Conservation (phyloP, 2,888 invertebrate genomes). For the Bombyx huttoni region DNA sequence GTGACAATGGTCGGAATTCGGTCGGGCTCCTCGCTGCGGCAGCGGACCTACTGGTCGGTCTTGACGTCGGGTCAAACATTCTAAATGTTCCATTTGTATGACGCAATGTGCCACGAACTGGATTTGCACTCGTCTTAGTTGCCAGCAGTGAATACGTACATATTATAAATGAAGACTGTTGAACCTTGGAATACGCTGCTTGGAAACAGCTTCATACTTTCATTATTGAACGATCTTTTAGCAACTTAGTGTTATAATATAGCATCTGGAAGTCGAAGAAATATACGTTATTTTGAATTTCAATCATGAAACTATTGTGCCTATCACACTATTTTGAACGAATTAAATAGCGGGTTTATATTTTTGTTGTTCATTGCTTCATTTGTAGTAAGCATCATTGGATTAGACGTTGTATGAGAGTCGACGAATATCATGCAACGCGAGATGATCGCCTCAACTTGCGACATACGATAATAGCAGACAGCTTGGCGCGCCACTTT, state of each 20-base stretch:
- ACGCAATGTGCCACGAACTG: slow-evolving; percentile 55
- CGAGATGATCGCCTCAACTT: slow-evolving; percentile 25
- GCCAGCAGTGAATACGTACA: slow-evolving; percentile 31
- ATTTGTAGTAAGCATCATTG: slow-evolving; percentile 8
- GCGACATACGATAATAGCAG: slow-evolving; percentile 43
- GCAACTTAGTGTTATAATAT: too few species aligned
- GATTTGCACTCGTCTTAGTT: slow-evolving; percentile 57
- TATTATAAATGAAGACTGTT: slow-evolving; percentile 11
- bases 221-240: too few species aligned
- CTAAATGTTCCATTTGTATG: slow-evolving; percentile 58
- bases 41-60: slow-evolving; percentile 15
- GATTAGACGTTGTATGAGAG: slow-evolving; percentile 10
- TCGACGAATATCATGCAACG: slow-evolving; percentile 23
- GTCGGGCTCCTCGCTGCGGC: slow-evolving; percentile 31
- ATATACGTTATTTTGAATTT: not conserved
- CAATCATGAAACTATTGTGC: not conserved
- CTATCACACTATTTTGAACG: not conserved
- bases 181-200: slow-evolving; percentile 4
- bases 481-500: slow-evolving; percentile 69
- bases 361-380: slow-evolving; percentile 20
- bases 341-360: not conserved
- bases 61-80: slow-evolving; percentile 57
- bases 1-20: slow-evolving; percentile 9
- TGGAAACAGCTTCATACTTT: not conserved
- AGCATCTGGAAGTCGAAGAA: not conserved